These are phyloP conservation scores for Ailurus styani DNA, from an alignment of 2,113 vertebrate genomes.

Conservation along the genomic window DNA sequence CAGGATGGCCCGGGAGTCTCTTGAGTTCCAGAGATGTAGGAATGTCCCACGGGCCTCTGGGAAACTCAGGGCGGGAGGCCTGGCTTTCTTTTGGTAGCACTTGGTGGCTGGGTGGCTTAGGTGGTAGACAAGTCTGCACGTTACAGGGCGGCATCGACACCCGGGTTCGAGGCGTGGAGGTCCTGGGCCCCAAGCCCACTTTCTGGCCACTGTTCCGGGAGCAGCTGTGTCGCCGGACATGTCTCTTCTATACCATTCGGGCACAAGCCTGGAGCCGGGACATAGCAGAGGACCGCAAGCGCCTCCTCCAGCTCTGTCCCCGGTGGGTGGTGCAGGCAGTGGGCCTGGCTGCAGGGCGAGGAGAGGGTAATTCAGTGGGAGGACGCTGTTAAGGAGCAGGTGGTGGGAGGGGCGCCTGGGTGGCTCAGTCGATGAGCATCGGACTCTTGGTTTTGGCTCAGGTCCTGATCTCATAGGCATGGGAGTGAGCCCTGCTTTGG, in stretches of 20 bases:
- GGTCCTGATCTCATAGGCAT: not conserved
- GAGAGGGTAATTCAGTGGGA: not conserved
- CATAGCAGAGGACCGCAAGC: conserved; percentile 84
- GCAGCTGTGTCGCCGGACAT: conserved; percentile 92
- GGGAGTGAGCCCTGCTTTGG: not conserved
- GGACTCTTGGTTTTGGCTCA: not conserved
- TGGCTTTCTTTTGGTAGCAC: not conserved
- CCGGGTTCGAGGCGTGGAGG: conserved; percentile 93
- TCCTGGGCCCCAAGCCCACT: conserved; percentile 94
- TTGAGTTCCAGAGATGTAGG: not conserved
- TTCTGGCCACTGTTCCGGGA: conserved; percentile 97
- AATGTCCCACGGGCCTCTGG: not conserved
- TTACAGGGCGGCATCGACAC: conserved; percentile 95
- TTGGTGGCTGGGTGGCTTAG: not conserved
- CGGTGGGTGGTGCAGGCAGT: conserved; percentile 76
- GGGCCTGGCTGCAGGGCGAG: not conserved
- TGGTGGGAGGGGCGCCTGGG: not conserved
- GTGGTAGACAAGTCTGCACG: not conserved
- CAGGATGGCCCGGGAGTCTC: not conserved
- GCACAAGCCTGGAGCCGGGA: conserved; percentile 94
- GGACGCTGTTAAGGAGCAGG: not conserved
- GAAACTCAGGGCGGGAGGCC: not conserved
- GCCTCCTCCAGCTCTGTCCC: conserved; percentile 92
- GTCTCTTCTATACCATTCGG: conserved; percentile 92
- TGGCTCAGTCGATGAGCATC: not conserved